Conservation (phyloP, 2,888 invertebrate genomes). For the Macropis europaea region DNA sequence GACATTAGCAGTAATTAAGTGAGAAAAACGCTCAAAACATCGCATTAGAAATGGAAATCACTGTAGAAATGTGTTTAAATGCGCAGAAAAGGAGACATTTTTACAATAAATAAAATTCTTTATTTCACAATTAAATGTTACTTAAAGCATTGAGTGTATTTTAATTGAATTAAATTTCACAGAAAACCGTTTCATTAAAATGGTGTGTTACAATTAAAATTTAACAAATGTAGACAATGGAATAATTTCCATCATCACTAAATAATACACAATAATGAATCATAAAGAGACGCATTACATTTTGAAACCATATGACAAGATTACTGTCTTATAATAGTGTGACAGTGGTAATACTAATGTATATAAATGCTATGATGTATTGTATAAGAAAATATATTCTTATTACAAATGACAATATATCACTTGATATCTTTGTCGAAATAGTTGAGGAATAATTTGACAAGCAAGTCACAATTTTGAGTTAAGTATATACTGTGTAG, state of each 20-base stretch:
- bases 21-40: too few species aligned
- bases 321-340: constrained; percentile 40
- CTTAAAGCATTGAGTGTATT: background rate
- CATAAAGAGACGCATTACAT: background rate
- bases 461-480: background rate
- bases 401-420: background rate
- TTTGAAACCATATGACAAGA: background rate
- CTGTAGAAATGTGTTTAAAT: too few species aligned
- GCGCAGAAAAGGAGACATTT: too few species aligned
- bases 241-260: background rate
- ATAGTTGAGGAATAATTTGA: constrained; percentile 9
- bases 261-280: background rate
- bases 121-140: background rate
- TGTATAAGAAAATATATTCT: constrained; percentile 37
- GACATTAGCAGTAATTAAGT: too few species aligned
- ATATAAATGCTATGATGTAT: constrained; percentile 21
- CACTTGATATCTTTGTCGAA: constrained; percentile 5
- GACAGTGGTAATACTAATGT: constrained; percentile 10
- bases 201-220: background rate
- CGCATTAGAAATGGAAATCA: too few species aligned
- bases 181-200: background rate
- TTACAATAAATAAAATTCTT: too few species aligned
- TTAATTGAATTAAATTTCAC: background rate
- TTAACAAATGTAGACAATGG: constrained; percentile 9
- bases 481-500: background rate